Evolutionary conservation across 2,888 invertebrate species (phyloP).

Genomic region (Ceraclea dissimilis): DNA sequence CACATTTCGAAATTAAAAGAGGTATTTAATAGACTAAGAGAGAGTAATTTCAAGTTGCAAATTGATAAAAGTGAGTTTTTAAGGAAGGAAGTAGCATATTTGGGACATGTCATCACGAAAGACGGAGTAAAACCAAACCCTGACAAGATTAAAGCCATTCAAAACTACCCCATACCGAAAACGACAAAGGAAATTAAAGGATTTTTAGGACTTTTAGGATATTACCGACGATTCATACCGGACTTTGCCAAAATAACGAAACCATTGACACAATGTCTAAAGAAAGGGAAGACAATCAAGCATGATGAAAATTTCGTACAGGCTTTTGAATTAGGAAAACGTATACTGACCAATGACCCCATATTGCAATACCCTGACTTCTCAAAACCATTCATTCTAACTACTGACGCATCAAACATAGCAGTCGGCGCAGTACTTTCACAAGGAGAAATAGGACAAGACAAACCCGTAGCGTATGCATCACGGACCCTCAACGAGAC

Average conservation of each 20-base stretch:
- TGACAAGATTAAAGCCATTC: background rate
- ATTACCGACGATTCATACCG: conserved; percentile 1
- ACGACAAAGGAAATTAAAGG: conserved; percentile 2
- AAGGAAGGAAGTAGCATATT: background rate
- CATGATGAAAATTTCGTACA: too few relatives aligned
- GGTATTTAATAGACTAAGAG: background rate
- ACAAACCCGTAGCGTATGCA: conserved; percentile 3
- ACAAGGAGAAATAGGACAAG: background rate
- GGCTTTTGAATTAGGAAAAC: background rate
- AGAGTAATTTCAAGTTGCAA: conserved; percentile 34
- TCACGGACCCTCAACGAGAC: conserved; percentile 1
- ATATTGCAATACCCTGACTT: conserved; percentile 5
- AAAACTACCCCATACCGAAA: conserved; percentile 2
- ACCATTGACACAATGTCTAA: background rate
- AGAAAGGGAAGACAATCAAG: background rate
- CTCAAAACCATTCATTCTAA: background rate
- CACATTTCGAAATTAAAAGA: background rate
- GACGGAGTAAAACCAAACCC: conserved; percentile 7
- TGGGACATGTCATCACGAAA: conserved; percentile 3
- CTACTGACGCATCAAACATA: background rate
- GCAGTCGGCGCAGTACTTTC: background rate
- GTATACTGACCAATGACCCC: background rate
- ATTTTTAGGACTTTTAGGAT: conserved; percentile 4
- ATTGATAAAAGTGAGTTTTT: conserved; percentile 22
- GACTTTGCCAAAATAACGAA: conserved; percentile 1